These are phyloP conservation scores for Pemphigus obesinymphae DNA, from an alignment of 1,140 invertebrate genomes.

Conservation along the genomic window DNA sequence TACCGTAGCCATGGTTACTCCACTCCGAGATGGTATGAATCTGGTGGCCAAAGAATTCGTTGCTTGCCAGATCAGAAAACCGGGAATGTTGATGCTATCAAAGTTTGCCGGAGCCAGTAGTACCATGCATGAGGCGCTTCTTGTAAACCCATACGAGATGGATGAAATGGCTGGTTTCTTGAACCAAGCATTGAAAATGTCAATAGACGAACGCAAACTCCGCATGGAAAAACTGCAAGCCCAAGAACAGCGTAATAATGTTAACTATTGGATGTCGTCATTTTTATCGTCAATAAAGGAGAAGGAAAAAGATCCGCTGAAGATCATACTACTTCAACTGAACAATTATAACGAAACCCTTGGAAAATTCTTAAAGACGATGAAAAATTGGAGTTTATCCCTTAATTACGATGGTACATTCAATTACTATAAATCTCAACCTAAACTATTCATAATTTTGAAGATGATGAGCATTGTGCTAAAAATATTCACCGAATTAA, in stretches of 20 bases:
- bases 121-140: conserved; percentile 84
- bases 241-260: conserved; percentile 75
- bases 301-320: conserved; percentile 70
- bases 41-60: conserved; percentile 90
- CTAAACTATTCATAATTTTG: no score
- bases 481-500: no score
- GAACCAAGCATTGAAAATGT: conserved; percentile 82
- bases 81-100: conserved; percentile 82
- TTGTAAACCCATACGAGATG: conserved; percentile 86
- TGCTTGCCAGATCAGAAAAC: conserved; percentile 82
- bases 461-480: no score
- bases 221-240: conserved; percentile 79
- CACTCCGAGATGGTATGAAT: conserved; percentile 85
- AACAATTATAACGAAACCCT: no score
- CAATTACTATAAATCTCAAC: no score
- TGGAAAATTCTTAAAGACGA: no score
- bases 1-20: conserved; percentile 79
- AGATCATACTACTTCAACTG: conserved; percentile 77
- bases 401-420: no score
- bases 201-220: conserved; percentile 77
- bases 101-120: conserved; percentile 86
- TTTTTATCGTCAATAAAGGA: conserved; percentile 74
- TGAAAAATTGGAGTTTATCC: no score
- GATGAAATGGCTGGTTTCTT: conserved; percentile 81
- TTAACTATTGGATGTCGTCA: conserved; percentile 82